A percentile compares a stretch with the other conserved stretches of the same genome.
Conservation (phyloP, 2,888 invertebrate genomes). For the Rosalia funebris region DNA sequence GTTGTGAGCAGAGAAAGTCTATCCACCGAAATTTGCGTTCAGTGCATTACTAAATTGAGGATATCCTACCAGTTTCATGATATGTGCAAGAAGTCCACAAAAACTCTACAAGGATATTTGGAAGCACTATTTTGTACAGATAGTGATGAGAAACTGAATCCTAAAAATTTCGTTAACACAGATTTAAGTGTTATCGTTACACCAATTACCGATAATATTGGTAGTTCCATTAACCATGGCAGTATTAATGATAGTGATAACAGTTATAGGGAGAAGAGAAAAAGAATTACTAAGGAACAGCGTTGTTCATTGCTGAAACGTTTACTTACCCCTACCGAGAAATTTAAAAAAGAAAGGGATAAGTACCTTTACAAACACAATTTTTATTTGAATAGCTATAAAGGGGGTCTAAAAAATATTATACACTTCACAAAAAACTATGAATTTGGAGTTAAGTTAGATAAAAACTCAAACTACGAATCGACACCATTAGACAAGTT, state of each 20-base stretch:
- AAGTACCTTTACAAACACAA: conserved; percentile 30
- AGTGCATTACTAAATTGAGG: conserved; percentile 59
- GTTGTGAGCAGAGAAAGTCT: conserved; percentile 58
- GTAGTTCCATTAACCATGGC: conserved; percentile 18
- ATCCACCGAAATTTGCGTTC: conserved; percentile 59
- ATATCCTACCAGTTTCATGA: conserved; percentile 60
- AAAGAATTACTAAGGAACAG: conserved; percentile 60
- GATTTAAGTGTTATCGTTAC: conserved; percentile 55
- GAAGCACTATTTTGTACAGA: conserved; percentile 53
- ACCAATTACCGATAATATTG: conserved; percentile 39
- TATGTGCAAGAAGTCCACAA: conserved; percentile 61
- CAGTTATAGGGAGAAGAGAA: conserved; percentile 42
- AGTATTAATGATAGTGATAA: conserved; percentile 27
- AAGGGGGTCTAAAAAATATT: conserved; percentile 57
- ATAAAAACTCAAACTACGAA: conserved; percentile 53
- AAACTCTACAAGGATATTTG: conserved; percentile 57
- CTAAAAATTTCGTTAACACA: conserved; percentile 53
- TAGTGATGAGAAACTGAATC: conserved; percentile 43
- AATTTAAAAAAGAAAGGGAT: conserved; percentile 42
- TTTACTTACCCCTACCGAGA: conserved; percentile 50
- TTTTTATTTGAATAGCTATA: conserved; percentile 12
- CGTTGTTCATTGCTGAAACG: conserved; percentile 59
- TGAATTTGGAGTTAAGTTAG: conserved; percentile 57
- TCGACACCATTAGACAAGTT: conserved; percentile 57
- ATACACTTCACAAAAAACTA: conserved; percentile 60